Evolutionary conservation across 2,888 invertebrate genomes (phyloP), one percentile per base, ranked within the genome.

Genomic region (Malthinus flaveolus): DNA sequence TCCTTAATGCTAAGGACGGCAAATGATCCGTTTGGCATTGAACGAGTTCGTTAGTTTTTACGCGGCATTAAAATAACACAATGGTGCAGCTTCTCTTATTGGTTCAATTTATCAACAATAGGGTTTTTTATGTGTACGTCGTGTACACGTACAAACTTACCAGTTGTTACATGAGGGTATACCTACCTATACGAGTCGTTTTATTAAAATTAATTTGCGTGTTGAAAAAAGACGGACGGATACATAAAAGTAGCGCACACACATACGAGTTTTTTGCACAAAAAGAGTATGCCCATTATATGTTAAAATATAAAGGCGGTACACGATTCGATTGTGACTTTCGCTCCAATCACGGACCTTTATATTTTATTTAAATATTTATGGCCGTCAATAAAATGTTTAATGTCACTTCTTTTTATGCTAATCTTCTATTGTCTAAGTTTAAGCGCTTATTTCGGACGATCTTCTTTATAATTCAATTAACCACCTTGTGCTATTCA

Each of bases 241-340:
- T n/a, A 42, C n/a, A n/a, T 32, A 13, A 34, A 34, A 10, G 33
- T 12, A 10, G 32, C 48, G 48, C 34, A 48, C 15, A 32, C 12
- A 12, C 39, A 15, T 42, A 42, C 39, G 9, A 42, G 39, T 42
- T 53, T 52, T 46, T 34, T 45, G 34, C 37, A 32, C 37, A 42
- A 42, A 45, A 23, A 23, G 23, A 23, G 5, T 58, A 60, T 60
- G 60, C 53, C 49, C 56, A 62, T 64, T 64, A 64, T 64, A 62
- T 64, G 64, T 56, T 64, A 62, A 61, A 44, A 57, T 54, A 53
- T 49, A 39, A 56, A 65, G 65, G 65, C 63, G 65, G 65, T 60
- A 58, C 65, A 53, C n/a, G n/a, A 48, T 61, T 61, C 58, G 63
- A 65, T 61, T 61, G 61, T 64, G 49, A 48, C 50, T 57, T 52